phyloP scores from a whole-genome alignment of 2,888 invertebrate genomes.

The Xestia sexstrigata region DNA sequence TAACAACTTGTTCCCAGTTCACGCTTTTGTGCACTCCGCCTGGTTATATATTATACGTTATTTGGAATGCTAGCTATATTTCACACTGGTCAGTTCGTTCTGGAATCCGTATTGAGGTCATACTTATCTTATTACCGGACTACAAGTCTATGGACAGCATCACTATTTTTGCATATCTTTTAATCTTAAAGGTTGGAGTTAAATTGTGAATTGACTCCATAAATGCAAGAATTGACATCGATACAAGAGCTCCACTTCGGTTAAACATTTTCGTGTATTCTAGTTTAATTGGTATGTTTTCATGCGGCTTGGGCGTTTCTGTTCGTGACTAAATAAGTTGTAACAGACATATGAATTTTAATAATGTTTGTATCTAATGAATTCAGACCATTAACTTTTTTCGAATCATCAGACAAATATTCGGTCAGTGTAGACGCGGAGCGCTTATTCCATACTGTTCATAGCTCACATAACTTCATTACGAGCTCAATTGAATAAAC shows the following conservation, averaged over 20 bases:
- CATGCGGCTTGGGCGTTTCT: conserved; percentile 20
- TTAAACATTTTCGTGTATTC: conserved; percentile 35
- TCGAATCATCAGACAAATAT: conserved; percentile 68
- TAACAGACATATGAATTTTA: conserved; percentile 42
- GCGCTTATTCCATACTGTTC: conserved; percentile 81
- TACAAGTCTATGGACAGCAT: conserved; percentile 72
- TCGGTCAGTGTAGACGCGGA: conserved; percentile 73
- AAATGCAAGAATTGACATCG: conserved; percentile 45
- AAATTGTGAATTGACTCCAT: conserved; percentile 64
- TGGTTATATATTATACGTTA: conserved; percentile 81
- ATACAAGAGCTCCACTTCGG: conserved; percentile 28
- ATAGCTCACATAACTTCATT: conserved; percentile 89
- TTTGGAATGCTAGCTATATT: conserved; percentile 80
- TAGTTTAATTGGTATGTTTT: conserved; percentile 34
- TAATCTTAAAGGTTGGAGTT: conserved; percentile 67
- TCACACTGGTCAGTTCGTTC: conserved; percentile 78
- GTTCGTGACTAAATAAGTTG: conserved; percentile 37
- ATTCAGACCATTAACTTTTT: conserved; percentile 36
- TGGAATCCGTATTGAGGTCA: conserved; percentile 79
- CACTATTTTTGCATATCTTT: conserved; percentile 75
- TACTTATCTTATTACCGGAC: conserved; percentile 79
- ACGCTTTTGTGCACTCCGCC: conserved; percentile 72
- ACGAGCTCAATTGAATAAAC: conserved; percentile 90
- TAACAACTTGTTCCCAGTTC: conserved; percentile 82
- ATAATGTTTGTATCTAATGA: conserved; percentile 27